Conservation (phyloP, 2,888 invertebrate species). For the Drosophila melanosoma region DNA sequence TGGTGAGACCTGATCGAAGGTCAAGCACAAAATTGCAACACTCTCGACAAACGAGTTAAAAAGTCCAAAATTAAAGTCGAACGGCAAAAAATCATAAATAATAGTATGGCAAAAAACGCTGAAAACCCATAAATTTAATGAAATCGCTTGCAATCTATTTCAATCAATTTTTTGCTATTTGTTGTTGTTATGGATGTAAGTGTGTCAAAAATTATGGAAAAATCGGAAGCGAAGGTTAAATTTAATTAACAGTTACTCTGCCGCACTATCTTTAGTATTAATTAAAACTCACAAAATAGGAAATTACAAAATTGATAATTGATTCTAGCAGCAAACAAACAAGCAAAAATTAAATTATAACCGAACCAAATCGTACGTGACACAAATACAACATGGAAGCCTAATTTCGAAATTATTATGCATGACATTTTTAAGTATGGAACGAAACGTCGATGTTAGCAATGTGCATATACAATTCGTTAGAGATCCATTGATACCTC, state of each 20-base stretch:
- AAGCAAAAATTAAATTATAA: conserved; percentile 27
- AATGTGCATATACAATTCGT: background rate
- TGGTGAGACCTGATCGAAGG: conserved; percentile 43
- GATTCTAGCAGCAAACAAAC: background rate
- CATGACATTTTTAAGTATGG: conserved; percentile 21
- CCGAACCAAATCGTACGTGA: conserved; percentile 45
- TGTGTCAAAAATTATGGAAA: conserved; percentile 70
- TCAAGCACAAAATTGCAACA: conserved; percentile 44
- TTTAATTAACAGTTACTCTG: conserved; percentile 63
- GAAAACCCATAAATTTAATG: conserved; percentile 63
- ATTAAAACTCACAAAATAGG: conserved; percentile 74
- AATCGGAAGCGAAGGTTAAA: conserved; percentile 64
- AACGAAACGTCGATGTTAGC: conserved; percentile 10
- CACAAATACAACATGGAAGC: conserved; percentile 27
- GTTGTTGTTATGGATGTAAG: conserved; percentile 41
- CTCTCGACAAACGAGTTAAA: conserved; percentile 26
- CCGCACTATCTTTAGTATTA: conserved; percentile 76
- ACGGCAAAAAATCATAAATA: conserved; percentile 58
- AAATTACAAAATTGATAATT: conserved; percentile 75
- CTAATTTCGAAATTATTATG: conserved; percentile 23
- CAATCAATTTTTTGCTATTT: conserved; percentile 44
- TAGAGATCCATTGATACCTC: conserved; percentile 17
- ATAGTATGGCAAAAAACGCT: conserved; percentile 40
- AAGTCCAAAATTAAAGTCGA: conserved; percentile 41
- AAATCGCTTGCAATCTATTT: conserved; percentile 68